A percentile compares a stretch with the other conserved stretches of the same genome.
Conservation (phyloP, 1,140 invertebrate genomes). For the Apis dorsata region DNA sequence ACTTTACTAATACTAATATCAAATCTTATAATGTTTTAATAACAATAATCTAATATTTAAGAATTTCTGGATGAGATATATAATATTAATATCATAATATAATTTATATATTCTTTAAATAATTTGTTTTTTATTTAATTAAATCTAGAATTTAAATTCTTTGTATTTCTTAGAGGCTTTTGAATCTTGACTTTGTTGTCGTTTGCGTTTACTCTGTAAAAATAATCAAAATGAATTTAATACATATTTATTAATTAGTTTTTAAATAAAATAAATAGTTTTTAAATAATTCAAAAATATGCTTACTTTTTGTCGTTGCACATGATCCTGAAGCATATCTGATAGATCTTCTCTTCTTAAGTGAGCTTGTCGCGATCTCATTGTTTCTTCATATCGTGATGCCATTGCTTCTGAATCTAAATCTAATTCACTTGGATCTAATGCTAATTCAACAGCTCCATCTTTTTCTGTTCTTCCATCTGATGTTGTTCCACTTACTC, state of each 20-base stretch:
- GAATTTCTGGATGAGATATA: neutral
- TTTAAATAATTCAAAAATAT: constrained; percentile 29
- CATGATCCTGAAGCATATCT: constrained; percentile 99
- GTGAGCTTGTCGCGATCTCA: constrained; percentile 94
- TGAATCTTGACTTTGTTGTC: constrained; percentile 92
- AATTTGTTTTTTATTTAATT: constrained; percentile 9
- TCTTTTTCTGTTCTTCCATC: constrained; percentile 80
- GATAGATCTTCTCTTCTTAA: constrained; percentile 96
- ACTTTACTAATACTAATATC: neutral
- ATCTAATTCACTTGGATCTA: constrained; percentile 98
- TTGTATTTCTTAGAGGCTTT: constrained; percentile 98
- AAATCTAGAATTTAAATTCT: constrained; percentile 96
- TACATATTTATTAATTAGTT: constrained; percentile 15
- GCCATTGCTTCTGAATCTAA: constrained; percentile 97
- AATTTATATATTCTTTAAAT: constrained; percentile 1
- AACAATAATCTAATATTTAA: neutral
- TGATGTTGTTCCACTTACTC: constrained; percentile 71
- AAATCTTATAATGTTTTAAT: neutral
- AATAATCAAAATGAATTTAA: constrained; percentile 23
- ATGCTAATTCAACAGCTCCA: constrained; percentile 93
- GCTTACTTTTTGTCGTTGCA: constrained; percentile 93
- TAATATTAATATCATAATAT: neutral
- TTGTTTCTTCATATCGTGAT: constrained; percentile 97
- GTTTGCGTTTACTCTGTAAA: constrained; percentile 93
- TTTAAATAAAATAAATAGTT: neutral